Conservation (phyloP, 1,140 invertebrate species). For the Halesus radiatus region DNA sequence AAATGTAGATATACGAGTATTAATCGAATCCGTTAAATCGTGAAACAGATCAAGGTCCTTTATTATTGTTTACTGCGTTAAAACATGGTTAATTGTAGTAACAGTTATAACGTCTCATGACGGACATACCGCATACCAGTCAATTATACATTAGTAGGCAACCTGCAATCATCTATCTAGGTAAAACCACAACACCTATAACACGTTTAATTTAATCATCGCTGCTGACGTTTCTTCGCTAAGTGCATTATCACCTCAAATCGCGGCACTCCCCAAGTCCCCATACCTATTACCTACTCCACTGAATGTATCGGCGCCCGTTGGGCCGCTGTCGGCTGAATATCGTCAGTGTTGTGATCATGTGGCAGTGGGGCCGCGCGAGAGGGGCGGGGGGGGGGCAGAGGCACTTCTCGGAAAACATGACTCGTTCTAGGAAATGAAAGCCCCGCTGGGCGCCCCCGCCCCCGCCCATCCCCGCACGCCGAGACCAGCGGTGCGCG, state of each 20-base stretch:
- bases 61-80: no score
- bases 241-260: not conserved
- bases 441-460: slow-evolving; percentile 34
- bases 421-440: slow-evolving; percentile 54
- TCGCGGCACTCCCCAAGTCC: not conserved
- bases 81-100: no score
- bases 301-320: slow-evolving; percentile 1
- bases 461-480: not conserved
- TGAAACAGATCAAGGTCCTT: no score
- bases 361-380: not conserved
- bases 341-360: slow-evolving; percentile 30
- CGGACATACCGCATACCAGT: no score
- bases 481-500: not conserved
- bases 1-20: no score
- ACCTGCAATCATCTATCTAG: no score
- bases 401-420: slow-evolving; percentile 51
- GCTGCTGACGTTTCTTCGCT: not conserved
- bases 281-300: not conserved
- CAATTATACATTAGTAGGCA: no score
- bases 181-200: not conserved
- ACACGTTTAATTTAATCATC: not conserved
- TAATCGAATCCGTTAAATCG: no score
- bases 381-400: not conserved
- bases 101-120: no score
- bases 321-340: not conserved